Evolutionary conservation across 2,113 vertebrate species (phyloP), one percentile per base, ranked within the genome.

Genomic region (Rissa tridactyla): DNA sequence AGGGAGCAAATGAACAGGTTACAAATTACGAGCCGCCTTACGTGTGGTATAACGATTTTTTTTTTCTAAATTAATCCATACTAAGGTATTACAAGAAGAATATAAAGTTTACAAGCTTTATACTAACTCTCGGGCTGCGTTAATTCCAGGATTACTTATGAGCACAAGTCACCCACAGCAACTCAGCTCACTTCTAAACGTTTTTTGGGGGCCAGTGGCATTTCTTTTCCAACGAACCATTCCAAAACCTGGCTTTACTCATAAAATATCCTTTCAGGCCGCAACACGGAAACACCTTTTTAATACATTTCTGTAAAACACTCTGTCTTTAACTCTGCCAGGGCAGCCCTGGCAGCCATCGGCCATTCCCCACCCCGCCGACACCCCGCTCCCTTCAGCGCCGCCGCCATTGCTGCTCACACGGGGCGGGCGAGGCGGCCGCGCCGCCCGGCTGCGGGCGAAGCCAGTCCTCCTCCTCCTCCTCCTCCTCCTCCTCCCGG

Each of bases 341-440:
- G n/a, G 6, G 22, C 5, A 38, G 66, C 19, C 25, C 29, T 16
- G 3, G 2, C 3, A 4, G 30, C 2, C 3, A 23, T 1, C 46
- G 0, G 23, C 62, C 46, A 10, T 51, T 29, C 10, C 34, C 34
- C 18, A 6, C 57, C 34, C 57, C 34, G n/a, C 57, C 57, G 57
- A 15, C 34, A 14, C 57, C 34, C 57, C 9, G 57, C 44, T 17
- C 14, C 44, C 25, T 44, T 32, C 46, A 2, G 29, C 23, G 30
- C 73, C 70, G 55, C 22, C 68, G 69, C 70, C 82, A 55, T 55
- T 4, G 38, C 42, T 69, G 25, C 95, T 91, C 82, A 95, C 95
- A 42, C 23, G 71, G 17, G 11, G 36, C 29, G 34, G 75, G 49
- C 40, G 64, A 17, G 9, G 30, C 36, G 30, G 65, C 62, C 29